Percentiles rank a stretch among this genome's conserved stretches.
These are phyloP conservation scores for Drosophila asahinai DNA, from an alignment of 1,140 invertebrate genomes.

Conservation along the genomic window DNA sequence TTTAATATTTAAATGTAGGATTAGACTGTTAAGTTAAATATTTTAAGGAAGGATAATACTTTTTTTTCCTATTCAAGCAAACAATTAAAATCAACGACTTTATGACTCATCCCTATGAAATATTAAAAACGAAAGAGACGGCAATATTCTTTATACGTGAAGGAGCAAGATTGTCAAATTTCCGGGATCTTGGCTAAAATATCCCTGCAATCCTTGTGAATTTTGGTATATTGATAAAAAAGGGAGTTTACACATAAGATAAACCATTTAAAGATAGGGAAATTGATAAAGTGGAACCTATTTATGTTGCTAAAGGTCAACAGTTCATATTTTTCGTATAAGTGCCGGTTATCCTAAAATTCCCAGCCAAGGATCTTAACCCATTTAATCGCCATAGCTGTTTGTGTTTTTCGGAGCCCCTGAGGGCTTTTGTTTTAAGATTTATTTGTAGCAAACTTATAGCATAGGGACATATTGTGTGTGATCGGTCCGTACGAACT, in stretches of 20 bases:
- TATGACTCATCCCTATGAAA: not conserved
- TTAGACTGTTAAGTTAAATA: no score
- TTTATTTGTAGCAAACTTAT: constrained; percentile 69
- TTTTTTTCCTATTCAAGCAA: not conserved
- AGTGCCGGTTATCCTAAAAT: no score
- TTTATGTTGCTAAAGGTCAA: not conserved
- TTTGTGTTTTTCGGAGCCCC: constrained; percentile 22
- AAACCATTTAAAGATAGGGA: not conserved
- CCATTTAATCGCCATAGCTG: not conserved
- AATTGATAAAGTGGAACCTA: not conserved
- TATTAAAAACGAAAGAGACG: constrained; percentile 17
- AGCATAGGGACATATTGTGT: constrained; percentile 56
- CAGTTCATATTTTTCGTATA: not conserved
- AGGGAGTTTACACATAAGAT: not conserved
- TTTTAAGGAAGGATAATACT: no score
- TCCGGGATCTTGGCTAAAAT: not conserved
- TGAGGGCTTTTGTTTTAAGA: constrained; percentile 24
- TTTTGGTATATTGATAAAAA: not conserved
- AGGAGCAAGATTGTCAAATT: not conserved
- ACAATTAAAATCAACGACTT: not conserved
- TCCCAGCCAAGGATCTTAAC: not conserved
- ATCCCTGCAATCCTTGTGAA: not conserved
- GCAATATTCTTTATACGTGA: not conserved
- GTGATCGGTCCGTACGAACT: constrained; percentile 39
- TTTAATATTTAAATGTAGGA: no score